Evolutionary conservation across 2,797 vertebrate genomes (phyloP).

Genomic region (Momotus momota): DNA sequence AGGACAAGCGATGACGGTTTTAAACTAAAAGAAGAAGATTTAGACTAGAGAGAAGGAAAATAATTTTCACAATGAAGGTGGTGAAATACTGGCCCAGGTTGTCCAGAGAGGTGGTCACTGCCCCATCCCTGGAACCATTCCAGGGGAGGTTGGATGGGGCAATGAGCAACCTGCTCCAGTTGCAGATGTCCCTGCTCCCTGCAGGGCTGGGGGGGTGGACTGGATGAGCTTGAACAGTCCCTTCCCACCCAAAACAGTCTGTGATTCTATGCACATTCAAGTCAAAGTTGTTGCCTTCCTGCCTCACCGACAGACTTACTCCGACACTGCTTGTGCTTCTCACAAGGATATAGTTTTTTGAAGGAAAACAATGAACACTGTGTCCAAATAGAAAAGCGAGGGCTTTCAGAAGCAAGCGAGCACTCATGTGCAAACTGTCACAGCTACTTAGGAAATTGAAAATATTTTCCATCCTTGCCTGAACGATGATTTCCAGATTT

Average conservation of each 20-base stretch:
- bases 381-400: not conserved
- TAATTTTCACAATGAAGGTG: not conserved
- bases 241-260: not conserved
- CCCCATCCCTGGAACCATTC: not conserved
- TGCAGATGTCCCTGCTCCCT: not conserved
- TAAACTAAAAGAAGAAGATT: not conserved
- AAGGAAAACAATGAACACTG: not conserved
- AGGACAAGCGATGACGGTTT: not conserved
- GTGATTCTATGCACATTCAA: not conserved
- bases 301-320: fast-evolving
- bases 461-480: conserved; percentile 33
- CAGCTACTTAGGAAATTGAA: conserved; percentile 34
- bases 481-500: conserved; percentile 42
- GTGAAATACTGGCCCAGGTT: not conserved
- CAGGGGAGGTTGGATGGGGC: not conserved
- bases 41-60: not conserved
- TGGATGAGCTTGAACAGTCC: not conserved
- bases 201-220: not conserved
- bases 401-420: conserved; percentile 20
- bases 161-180: not conserved
- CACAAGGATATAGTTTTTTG: not conserved
- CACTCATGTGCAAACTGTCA: conserved; percentile 2
- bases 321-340: not conserved
- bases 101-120: not conserved
- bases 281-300: not conserved